phyloP scores from a whole-genome alignment of 2,888 invertebrate genomes.

The Lydus trimaculatus region DNA sequence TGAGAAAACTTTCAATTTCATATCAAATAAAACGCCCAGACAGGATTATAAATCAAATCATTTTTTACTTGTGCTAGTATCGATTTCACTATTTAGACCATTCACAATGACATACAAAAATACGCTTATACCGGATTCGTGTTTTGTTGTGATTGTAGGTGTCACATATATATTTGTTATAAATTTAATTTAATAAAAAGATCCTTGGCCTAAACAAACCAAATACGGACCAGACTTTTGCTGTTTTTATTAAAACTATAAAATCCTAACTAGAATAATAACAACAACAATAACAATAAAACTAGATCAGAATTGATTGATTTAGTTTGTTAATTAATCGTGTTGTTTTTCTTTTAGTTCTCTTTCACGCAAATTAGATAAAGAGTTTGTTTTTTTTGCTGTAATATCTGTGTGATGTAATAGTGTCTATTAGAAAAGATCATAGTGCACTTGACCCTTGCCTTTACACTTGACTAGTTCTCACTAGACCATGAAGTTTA shows the following conservation, averaged over 20 bases:
- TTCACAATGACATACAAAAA: not conserved
- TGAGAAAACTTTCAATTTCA: no score
- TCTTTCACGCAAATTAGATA: not conserved
- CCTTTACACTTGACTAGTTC: constrained; percentile 14
- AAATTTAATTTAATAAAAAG: not conserved
- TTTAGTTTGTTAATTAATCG: not conserved
- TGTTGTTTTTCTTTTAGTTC: not conserved
- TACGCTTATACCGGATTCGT: not conserved
- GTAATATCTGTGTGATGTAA: not conserved
- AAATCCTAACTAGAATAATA: no score
- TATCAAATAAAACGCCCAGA: no score
- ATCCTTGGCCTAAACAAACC: constrained; percentile 2
- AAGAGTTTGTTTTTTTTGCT: not conserved
- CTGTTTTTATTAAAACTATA: no score
- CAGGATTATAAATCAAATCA: not conserved
- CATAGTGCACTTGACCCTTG: constrained; percentile 19
- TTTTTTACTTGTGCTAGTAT: not conserved
- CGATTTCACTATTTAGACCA: constrained; percentile 1
- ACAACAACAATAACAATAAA: not conserved
- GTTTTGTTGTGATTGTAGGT: not conserved
- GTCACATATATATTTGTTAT: not conserved
- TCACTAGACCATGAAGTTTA: constrained; percentile 19
- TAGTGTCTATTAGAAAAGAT: not conserved
- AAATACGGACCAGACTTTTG: not conserved
- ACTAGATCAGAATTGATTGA: not conserved